Evolutionary conservation across 1,140 invertebrate genomes (phyloP), one percentile per base, ranked within the genome.

Genomic region (Venustaconcha ellipsiformis): DNA sequence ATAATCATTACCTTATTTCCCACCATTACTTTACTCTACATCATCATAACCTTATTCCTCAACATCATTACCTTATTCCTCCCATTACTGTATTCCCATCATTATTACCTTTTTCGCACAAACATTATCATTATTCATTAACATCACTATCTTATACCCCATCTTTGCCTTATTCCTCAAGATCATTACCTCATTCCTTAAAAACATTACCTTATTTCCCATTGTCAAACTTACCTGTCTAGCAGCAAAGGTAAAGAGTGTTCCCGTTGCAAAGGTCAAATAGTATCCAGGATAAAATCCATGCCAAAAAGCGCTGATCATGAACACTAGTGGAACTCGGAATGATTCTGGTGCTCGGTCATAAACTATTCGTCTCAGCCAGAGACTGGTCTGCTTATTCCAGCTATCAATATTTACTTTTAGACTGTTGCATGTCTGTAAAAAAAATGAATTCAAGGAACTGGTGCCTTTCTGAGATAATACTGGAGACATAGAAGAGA

Each of bases 241-340:
- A 48, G 95, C 94, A 23, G 95, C 94, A 68, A 95, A 91, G 4
- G 97, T 98, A 84, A 97, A 95, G 2, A 99, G 82, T 0, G 96
- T 96, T 17, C 94, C 96, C 48, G 93, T 94, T 48, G 95, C 92
- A 90, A 99, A 99, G 1, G 96, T 97, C 58, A 99, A 87, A 89
- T 99, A 99, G 91, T 99, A 99, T 17, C 98, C 97, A 12, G 97
- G 96, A 91, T 98, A 97, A 89, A 98, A 98, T 72, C 91, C 98
- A 91, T 99, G 98, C 98, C 98, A 99, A 30, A 99, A 86, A 20
- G 97, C 97, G 70, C 96, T 98, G 65, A 98, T 91, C 2, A 93
- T 90, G 90, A 97, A 99, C 2, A 97, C 98, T 65, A 94, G 92
- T 14, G 91, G 67, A 17, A 89, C 91, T n/a, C 85, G 82, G 64